Percentiles rank a stretch among this genome's conserved stretches.
phyloP scores from a whole-genome alignment of 1,140 invertebrate species.

The Scaptomyza hsui region DNA sequence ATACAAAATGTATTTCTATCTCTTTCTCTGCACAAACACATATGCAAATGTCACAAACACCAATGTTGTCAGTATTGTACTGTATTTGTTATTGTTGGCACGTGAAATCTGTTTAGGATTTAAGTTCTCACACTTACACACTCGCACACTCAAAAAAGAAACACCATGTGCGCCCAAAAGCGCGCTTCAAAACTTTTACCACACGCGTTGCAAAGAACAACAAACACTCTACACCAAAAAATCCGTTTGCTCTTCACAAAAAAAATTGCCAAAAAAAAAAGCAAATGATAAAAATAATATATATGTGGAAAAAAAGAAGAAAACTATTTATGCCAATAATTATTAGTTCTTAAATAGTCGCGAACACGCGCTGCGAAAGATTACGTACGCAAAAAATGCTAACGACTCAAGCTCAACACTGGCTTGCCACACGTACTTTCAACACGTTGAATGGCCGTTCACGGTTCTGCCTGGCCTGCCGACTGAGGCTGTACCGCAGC shows the following conservation, averaged over 20 bases:
- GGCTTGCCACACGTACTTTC: constrained; percentile 14
- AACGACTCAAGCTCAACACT: neutral
- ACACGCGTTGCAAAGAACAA: constrained; percentile 27
- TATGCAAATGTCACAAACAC: neutral
- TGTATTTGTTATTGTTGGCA: constrained; percentile 12
- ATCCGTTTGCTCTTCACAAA: neutral
- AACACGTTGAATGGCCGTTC: constrained; percentile 1
- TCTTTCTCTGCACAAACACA: neutral
- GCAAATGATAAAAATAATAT: neutral
- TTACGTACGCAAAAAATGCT: constrained; percentile 41
- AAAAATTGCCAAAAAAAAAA: constrained; percentile 20
- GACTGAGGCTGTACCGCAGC: constrained; percentile 54
- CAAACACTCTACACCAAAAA: neutral
- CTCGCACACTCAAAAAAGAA: neutral
- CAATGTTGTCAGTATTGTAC: neutral
- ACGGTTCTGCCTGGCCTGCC: constrained; percentile 4
- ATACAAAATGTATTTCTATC: neutral
- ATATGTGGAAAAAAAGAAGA: neutral
- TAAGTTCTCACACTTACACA: constrained; percentile 26
- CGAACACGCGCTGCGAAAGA: constrained; percentile 26
- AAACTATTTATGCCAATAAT: constrained; percentile 10
- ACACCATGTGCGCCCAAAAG: constrained; percentile 31
- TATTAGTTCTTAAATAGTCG: neutral
- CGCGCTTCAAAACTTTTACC: constrained; percentile 31
- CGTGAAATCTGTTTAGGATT: constrained; percentile 18